Base-by-base conservation (phyloP, 2,113 vertebrate genomes). In the Gymnogyps californianus region DNA sequence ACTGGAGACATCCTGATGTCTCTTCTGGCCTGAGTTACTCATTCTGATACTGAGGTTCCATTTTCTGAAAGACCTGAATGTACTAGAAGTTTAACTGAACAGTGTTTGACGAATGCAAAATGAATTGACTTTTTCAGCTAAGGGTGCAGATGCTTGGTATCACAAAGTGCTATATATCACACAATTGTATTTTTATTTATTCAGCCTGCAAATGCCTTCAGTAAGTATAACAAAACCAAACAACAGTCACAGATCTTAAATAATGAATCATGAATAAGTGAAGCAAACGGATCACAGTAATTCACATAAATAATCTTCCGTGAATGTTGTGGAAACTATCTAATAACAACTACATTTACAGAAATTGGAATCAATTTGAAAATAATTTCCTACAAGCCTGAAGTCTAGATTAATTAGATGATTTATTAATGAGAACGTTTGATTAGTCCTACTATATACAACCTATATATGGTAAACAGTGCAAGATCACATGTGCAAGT, bases 261-360 rank as follows among this genome's bases (percentile, higher is more conserved):
- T 79, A 86, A 91, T 79, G 69, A 87, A 65, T 89, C 77, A 78
- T 76, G 74, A 96, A 89, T 82, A 94, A 89, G 4, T 79, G 29
- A 94, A 94, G 20, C 24, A 87, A 96, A 67, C 20, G 82, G 24
- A 76, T 83, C 36, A 80, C 22, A 72, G 40, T 61, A 89, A 89
- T 75, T 65, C 74, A 72, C 34, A 59, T 38, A 89, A 94, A 82
- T 55, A 87, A 95, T 46, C 32, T 87, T 76, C 34, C 8, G 55
- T 31, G 12, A 57, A 72, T 79, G 9, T 61, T 82, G 14, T 80
- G 36, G 36, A 65, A 75, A 72, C 16, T 31, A 25, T 40, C 22
- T 82, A 88, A 79, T 52, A 91, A 84, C 36, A 86, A 52, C 8
- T 71, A 57, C 49, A 40, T 85, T 87, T 94, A 69, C 47, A 89